Evolutionary conservation across 1,140 invertebrate genomes (phyloP).

Genomic region (Alviniconcha marisindica): DNA sequence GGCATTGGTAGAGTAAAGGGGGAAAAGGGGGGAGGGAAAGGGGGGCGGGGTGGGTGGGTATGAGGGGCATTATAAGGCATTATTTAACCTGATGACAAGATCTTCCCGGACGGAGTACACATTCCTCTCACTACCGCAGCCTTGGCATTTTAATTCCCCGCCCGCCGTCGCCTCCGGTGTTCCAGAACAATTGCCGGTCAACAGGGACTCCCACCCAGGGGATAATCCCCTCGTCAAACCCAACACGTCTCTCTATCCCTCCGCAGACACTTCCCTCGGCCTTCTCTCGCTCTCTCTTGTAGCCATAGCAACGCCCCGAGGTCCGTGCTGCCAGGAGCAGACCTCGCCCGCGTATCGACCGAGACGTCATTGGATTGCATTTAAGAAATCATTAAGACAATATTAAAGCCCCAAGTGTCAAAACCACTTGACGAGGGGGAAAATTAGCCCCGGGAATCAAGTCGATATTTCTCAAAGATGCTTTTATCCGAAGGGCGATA

Average conservation of each 20-base stretch:
- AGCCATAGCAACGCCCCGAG: not conserved
- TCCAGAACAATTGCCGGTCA: not conserved
- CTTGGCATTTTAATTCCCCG: slow-evolving; percentile 6
- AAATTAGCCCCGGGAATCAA: not conserved
- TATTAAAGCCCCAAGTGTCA: slow-evolving; percentile 24
- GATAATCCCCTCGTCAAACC: not conserved
- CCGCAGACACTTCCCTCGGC: not conserved
- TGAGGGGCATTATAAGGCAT: not conserved
- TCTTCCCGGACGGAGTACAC: not conserved
- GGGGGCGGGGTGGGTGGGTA: not conserved
- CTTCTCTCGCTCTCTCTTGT: not conserved
- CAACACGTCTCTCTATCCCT: not conserved
- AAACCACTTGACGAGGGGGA: slow-evolving; percentile 31
- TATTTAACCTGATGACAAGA: not conserved
- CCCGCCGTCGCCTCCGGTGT: not conserved
- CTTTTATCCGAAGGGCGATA: not conserved
- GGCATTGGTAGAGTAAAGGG: too few species aligned
- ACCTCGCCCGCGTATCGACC: not conserved
- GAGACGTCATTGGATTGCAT: slow-evolving; percentile 6
- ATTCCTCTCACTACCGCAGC: not conserved
- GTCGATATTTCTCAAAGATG: not conserved
- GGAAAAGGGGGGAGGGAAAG: too few species aligned
- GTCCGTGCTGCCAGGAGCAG: not conserved
- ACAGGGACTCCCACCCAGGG: too few species aligned
- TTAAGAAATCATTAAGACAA: slow-evolving; percentile 34